Base-by-base conservation (phyloP, 2,888 invertebrate genomes). In the Macrophya alboannulata region DNA sequence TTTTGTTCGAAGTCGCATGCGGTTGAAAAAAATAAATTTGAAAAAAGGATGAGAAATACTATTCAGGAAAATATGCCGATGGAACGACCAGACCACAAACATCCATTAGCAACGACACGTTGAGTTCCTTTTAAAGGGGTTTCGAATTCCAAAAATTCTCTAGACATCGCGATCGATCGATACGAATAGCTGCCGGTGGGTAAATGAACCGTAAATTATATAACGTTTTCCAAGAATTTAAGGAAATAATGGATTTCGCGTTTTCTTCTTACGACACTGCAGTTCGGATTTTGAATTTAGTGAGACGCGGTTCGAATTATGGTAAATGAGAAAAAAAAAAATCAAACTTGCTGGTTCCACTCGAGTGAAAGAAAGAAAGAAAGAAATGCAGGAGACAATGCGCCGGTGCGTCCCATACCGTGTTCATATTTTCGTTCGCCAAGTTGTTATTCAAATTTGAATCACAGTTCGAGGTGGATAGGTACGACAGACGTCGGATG, bases 381-480 rank as follows among this genome's bases (percentile, higher is more conserved):
- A 25, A 21, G 62, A 12, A 62, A 25, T 10, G 15, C 8, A 12
- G 77, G 40, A 37, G 68, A 83, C 68, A 62, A 48, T 48, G 48
- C 48, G n/a, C n/a, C n/a, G 83, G 83, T 68, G 83, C 83, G 68
- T 15, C 68, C 83, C 71, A 65, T n/a, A n/a, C 68, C 71, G 51
- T 83, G 83, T 83, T 48, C 37, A 71, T n/a, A n/a, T n/a, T 83
- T 68, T 83, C 83, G 48, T 83, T 68, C 37, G 48, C 48, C 48
- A 31, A 55, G 83, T 83, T 83, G 83, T 83, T 83, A 83, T 83
- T 68, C 51, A 83, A 83, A 83, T 83, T 83, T 71, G 68, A 83
- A 83, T 83, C 31, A 83, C 31, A 48, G 68, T 15, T 81, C 43
- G 81, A 25, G 12, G 31, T 31, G 3, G 31, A 31, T 31, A 31